A percentile compares a stretch with the other conserved stretches of the same genome.
Conservation (phyloP, 2,113 vertebrate species). For the Macaca nemestrina region DNA sequence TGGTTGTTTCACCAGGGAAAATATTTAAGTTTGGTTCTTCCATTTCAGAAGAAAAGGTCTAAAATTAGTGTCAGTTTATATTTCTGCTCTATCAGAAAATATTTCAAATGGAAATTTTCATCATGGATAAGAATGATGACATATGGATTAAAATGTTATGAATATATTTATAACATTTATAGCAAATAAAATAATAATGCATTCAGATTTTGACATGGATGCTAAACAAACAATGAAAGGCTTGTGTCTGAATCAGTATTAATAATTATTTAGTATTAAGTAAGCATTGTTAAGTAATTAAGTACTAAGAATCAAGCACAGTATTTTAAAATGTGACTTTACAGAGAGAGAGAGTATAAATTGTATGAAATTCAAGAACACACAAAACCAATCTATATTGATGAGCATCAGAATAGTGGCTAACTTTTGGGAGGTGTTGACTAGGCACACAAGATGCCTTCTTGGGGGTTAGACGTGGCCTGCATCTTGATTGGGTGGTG, state of each 20-base stretch:
- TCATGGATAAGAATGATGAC: constrained; percentile 46
- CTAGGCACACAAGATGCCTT: background rate
- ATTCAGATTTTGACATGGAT: background rate
- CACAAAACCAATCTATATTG: background rate
- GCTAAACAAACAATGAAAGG: background rate
- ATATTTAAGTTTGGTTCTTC: constrained; percentile 53
- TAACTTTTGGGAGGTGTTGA: background rate
- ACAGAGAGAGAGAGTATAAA: background rate
- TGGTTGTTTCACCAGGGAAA: constrained; percentile 71
- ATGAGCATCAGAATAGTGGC: background rate
- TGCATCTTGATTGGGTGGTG: background rate
- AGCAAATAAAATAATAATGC: constrained; percentile 20
- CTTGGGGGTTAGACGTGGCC: background rate
- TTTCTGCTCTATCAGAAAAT: constrained; percentile 70
- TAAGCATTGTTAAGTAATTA: background rate
- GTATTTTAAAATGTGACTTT: background rate
- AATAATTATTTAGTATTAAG: background rate
- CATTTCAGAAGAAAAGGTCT: constrained; percentile 62
- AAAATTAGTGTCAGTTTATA: constrained; percentile 77
- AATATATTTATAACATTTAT: constrained; percentile 55
- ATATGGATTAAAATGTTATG: constrained; percentile 65
- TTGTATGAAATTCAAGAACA: constrained; percentile 15
- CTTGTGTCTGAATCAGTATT: background rate
- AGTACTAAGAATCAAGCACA: background rate
- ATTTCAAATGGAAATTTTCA: constrained; percentile 62